Evolutionary conservation across 1,140 invertebrate species (phyloP), one percentile per base, ranked within the genome.

Genomic region (Luehdorfia chinensis): DNA sequence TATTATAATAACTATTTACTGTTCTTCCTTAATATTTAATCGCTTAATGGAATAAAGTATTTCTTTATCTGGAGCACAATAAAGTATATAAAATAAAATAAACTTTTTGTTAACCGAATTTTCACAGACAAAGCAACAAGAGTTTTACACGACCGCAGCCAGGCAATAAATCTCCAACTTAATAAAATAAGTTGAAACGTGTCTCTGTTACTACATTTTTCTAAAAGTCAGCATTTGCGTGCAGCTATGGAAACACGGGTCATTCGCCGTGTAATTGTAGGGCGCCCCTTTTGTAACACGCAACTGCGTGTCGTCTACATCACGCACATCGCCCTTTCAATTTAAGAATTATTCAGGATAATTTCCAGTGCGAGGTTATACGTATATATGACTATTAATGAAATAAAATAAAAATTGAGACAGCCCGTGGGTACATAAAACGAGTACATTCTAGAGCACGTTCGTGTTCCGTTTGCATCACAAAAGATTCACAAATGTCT

Each of bases 231-330:
- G 60, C 63, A 69, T 66, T 80, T 50, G 69, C 76, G 74, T 80
- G 74, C 58, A 37, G 54, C 62, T 64, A 59, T 52, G 43, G 48
- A 63, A 66, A 58, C 62, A 59, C 56, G 59, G 66, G 68, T 69
- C 74, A 69, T 66, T 76, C 58, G 50, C 55, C 48, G 51, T 71
- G 61, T 74, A 73, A 75, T 75, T 73, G 59, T 71, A 69, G 63
- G 62, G 66, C 59, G 65, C 71, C 75, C 62, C 75, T 66, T 72
- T 47, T 50, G 19, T 15, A 48, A 51, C 73, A 80, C 69, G 76
- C 73, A 61, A 77, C 77, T 65, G 73, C 73, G 71, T 79, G 75
- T 47, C 47, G 13, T 33, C 21, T 28, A 16, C 43, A 43, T 31
- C 37, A 23, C 48, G 4, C 47, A 32, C 31, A 51, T 4, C 11